phyloP scores from a whole-genome alignment of 2,888 invertebrate species.

The Rhabditoides inermis region DNA sequence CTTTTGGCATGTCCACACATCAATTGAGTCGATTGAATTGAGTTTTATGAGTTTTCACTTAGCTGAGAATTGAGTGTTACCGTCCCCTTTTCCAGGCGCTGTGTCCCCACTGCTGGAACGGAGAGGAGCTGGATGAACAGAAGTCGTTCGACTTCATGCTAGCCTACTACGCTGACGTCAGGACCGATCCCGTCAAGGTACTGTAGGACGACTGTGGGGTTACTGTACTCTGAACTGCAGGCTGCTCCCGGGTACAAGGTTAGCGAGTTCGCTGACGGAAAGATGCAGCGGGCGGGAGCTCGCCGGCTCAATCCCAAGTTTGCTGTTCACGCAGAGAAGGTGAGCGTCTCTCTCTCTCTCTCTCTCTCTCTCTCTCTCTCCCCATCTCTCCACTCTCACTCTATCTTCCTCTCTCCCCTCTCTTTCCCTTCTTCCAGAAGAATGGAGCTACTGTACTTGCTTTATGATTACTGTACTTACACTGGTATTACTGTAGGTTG shows the following conservation, averaged over 20 bases:
- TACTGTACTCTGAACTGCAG: slow-evolving; percentile 20
- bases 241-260: slow-evolving; percentile 41
- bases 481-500: slow-evolving; percentile 36
- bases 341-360: slow-evolving; percentile 5
- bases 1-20: no score
- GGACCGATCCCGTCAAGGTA: slow-evolving; percentile 38
- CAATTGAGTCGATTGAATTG: no score
- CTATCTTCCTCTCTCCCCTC: neutral
- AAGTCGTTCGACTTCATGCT: slow-evolving; percentile 39
- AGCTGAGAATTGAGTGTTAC: no score
- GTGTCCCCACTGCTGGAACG: slow-evolving; percentile 35
- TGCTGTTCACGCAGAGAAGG: slow-evolving; percentile 36
- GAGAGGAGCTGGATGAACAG: slow-evolving; percentile 32
- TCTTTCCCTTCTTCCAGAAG: no score
- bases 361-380: no score
- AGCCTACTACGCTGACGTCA: slow-evolving; percentile 43
- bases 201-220: neutral
- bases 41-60: no score
- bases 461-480: no score
- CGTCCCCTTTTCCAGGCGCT: slow-evolving; percentile 15
- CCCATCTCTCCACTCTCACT: neutral
- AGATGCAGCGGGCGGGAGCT: slow-evolving; percentile 35
- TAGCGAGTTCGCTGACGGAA: slow-evolving; percentile 45
- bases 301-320: slow-evolving; percentile 49
- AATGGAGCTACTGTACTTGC: no score